Conservation (phyloP, 2,888 invertebrate genomes). For the Troides oblongomaculatus region DNA sequence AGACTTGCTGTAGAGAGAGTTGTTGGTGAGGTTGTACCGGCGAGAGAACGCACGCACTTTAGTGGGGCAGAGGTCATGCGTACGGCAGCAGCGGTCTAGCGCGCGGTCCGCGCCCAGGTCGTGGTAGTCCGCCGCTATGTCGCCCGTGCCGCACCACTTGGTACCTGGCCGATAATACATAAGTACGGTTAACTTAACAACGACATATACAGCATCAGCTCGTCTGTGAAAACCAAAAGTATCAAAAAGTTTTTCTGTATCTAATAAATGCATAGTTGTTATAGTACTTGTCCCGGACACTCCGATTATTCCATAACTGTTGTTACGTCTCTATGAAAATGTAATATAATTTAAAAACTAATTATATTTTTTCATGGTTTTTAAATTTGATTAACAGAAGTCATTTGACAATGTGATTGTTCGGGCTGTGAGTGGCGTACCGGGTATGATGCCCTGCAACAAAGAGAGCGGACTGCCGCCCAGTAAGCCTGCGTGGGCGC, state of each 20-base stretch:
- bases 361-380: no score
- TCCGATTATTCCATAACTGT: no score
- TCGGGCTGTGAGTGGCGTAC: conserved; percentile 58
- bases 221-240: no score
- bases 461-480: conserved; percentile 85
- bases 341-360: no score
- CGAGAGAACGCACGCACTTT: conserved; percentile 85
- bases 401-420: no score
- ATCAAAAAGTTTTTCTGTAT: no score
- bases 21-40: conserved; percentile 91
- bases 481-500: conserved; percentile 71
- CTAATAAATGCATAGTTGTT: no score
- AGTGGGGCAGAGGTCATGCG: conserved; percentile 94
- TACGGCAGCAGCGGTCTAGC: conserved; percentile 92
- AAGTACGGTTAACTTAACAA: no score
- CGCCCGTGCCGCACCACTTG: conserved; percentile 96
- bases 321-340: no score
- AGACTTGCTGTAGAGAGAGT: conserved; percentile 91
- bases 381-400: no score
- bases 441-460: conserved; percentile 90
- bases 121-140: conserved; percentile 90
- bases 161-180: conserved; percentile 80
- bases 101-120: conserved; percentile 87
- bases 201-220: no score
- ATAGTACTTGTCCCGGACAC: no score